A percentile compares a stretch with the other conserved stretches of the same genome.
Conservation (phyloP, 2,113 vertebrate genomes). For the Formicarius rufipectus region DNA sequence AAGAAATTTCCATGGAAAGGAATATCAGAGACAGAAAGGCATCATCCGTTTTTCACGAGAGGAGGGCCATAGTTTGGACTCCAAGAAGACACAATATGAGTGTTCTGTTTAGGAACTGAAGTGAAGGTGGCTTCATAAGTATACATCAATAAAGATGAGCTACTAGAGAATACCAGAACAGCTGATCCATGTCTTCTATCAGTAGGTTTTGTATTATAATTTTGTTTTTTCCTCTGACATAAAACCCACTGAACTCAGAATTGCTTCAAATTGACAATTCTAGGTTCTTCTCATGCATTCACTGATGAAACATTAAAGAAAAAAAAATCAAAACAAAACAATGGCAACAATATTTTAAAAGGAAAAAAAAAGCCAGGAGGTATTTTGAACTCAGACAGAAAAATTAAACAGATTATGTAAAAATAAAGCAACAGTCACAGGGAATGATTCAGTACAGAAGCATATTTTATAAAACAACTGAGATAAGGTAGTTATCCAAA, state of each 20-base stretch:
- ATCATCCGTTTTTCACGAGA: neutral
- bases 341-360: neutral
- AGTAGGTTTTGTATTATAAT: neutral
- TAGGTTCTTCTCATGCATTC: neutral
- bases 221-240: neutral
- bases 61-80: neutral
- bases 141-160: neutral
- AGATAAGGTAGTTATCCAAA: neutral
- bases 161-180: neutral
- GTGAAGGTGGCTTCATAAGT: neutral
- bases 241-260: neutral
- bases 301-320: neutral
- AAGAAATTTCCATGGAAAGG: neutral
- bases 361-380: neutral
- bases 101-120: neutral
- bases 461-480: neutral
- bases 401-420: neutral
- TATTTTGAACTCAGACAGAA: neutral
- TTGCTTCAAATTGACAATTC: neutral
- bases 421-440: neutral
- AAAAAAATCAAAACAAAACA: neutral
- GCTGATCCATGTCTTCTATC: neutral
- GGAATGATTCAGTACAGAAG: neutral
- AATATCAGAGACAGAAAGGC: neutral
- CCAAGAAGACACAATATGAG: neutral